Evolutionary conservation across 2,888 invertebrate genomes (phyloP), one percentile per base, ranked within the genome.

Genomic region (Eupsilia transversa): DNA sequence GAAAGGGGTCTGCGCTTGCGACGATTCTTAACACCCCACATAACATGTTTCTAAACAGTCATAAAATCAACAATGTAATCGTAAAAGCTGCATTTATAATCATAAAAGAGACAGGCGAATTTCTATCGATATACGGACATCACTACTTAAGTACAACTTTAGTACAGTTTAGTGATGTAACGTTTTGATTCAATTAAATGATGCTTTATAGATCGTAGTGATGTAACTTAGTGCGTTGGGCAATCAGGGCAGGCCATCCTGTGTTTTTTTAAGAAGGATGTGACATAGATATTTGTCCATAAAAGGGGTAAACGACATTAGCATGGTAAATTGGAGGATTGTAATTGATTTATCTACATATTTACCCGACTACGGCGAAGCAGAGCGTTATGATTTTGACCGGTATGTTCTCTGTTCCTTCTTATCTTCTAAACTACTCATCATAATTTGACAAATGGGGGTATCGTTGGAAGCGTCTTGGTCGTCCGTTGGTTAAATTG

Each of bases 91-190:
- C 9, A 35, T 46, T 46, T 30, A 30, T 7, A 68, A 33, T 52
- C 65, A 35, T 65, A 79, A 59, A 69, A 73, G 23, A 57, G 46
- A 64, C 63, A 10, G 49, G 23, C 23, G 1, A n/a, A 54, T 35
- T 54, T 30, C 10, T 60, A 71, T 83, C 61, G 83, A 79, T 57
- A 54, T 23, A 56, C 9, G 33, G n/a, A 68, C 84, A 73, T 80
- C 84, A 61, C 80, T 82, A 71, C 72, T 52, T 49, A 64, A 68
- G 46, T 71, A 64, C 52, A 61, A 54, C 17, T 73, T 77, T 54
- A 71, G 56, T 77, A 56, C 35, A 33, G 72, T 77, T 82, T 71
- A 68, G 80, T 84, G 82, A 68, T 65, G 82, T 33, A 82, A 82
- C 57, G n/a, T 27, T 56, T 27, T 66, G 60, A 73, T 80, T 76